Evolutionary conservation across 1,140 invertebrate species (phyloP).

Genomic region (Panulirus ornatus): DNA sequence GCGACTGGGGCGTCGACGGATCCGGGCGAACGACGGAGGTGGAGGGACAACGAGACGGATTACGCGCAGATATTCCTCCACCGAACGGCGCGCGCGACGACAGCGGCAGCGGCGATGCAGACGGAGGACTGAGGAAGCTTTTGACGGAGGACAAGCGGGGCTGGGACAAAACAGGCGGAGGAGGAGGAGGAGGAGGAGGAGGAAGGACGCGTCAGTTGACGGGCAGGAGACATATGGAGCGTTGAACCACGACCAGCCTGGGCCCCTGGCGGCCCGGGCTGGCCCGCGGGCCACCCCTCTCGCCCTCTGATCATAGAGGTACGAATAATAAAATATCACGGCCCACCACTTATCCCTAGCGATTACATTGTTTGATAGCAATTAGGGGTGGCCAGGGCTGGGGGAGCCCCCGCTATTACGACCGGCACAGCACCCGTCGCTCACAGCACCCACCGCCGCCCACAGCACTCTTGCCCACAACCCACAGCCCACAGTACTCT

Average conservation of each 20-base stretch:
- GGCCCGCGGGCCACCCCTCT: slow-evolving; percentile 51
- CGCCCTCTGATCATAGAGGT: slow-evolving; percentile 55
- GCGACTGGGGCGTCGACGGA: no score
- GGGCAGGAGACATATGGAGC: slow-evolving; percentile 62
- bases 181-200: not conserved
- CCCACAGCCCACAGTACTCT: not conserved
- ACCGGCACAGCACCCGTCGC: not conserved
- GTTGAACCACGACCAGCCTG: slow-evolving; percentile 45
- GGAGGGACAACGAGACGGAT: no score
- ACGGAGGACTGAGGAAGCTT: no score
- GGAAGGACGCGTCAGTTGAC: slow-evolving; percentile 18
- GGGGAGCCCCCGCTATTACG: slow-evolving; percentile 35
- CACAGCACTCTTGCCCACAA: not conserved
- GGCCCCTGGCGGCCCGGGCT: slow-evolving; percentile 35
- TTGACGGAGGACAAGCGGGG: no score
- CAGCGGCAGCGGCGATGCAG: not conserved
- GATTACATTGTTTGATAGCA: slow-evolving; percentile 71
- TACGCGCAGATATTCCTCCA: no score
- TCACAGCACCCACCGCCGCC: not conserved
- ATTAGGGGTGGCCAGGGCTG: slow-evolving; percentile 56
- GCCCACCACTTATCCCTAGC: slow-evolving; percentile 57
- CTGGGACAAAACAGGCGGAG: no score
- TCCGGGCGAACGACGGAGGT: not conserved
- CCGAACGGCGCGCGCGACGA: no score
- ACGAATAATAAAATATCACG: slow-evolving; percentile 67